Evolutionary conservation across 2,797 vertebrate species (phyloP).

Genomic region (Buceros bicornis): DNA sequence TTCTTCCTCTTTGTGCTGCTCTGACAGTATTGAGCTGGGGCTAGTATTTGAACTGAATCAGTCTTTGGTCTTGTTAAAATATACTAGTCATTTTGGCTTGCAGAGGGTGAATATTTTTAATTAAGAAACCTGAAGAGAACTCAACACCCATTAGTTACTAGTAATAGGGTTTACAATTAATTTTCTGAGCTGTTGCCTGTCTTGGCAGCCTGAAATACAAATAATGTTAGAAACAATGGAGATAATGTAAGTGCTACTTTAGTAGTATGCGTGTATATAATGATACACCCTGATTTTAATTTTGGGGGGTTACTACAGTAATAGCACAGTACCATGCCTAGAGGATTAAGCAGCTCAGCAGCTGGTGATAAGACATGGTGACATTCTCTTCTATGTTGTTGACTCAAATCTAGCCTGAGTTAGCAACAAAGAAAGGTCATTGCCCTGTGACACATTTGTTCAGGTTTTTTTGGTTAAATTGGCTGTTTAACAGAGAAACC

Average conservation of each 20-base stretch:
- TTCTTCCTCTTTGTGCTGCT: conserved; percentile 1
- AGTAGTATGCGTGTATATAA: not conserved
- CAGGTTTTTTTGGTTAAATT: not conserved
- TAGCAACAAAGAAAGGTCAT: not conserved
- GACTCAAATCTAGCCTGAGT: not conserved
- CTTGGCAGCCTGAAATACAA: not conserved
- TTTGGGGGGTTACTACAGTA: not conserved
- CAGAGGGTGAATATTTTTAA: not conserved
- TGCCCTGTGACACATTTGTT: not conserved
- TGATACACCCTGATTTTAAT: not conserved
- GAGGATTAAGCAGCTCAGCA: not conserved
- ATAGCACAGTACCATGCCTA: not conserved
- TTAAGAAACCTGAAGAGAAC: not conserved
- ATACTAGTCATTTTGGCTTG: not conserved
- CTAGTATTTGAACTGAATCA: not conserved
- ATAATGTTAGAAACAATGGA: not conserved
- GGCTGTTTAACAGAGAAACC: not conserved
- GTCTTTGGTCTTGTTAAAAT: not conserved
- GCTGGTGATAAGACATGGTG: not conserved
- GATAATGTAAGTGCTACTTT: not conserved
- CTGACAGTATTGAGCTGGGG: not conserved
- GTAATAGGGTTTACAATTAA: not conserved
- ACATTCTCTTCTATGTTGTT: not conserved
- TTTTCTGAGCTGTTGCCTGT: not conserved
- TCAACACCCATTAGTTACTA: not conserved